Percentiles rank a stretch among this genome's conserved stretches.
Evolutionary conservation across 2,888 invertebrate genomes (phyloP).

Genomic region (Coelopa pilipes): DNA sequence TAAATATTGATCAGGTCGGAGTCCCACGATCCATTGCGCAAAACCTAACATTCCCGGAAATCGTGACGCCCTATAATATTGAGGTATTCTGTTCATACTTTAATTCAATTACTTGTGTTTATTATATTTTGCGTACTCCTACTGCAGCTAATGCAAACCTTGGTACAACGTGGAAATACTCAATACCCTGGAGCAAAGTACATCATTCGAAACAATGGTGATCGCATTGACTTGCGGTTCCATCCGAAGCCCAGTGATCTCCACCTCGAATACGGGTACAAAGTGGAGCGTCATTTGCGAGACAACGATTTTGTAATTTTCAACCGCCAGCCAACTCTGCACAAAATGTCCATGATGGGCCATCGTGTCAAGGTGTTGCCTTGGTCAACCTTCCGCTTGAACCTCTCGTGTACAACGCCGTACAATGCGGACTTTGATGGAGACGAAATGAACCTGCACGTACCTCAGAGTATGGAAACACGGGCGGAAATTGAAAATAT

Average conservation of each 20-base stretch:
- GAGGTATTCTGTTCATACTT: slow-evolving; percentile 59
- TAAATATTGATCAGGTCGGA: slow-evolving; percentile 72
- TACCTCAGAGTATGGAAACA: slow-evolving; percentile 74
- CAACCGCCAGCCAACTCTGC: slow-evolving; percentile 77
- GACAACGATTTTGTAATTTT: slow-evolving; percentile 76
- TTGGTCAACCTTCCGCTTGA: slow-evolving; percentile 77
- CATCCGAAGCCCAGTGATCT: slow-evolving; percentile 74
- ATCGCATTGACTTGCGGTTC: slow-evolving; percentile 74
- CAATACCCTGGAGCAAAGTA: slow-evolving; percentile 78
- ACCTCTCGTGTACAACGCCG: slow-evolving; percentile 74
- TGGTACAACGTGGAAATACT: slow-evolving; percentile 73
- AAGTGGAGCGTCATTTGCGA: slow-evolving; percentile 72
- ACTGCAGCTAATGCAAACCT: slow-evolving; percentile 67
- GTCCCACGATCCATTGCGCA: slow-evolving; percentile 75
- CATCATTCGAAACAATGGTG: slow-evolving; percentile 75
- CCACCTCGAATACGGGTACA: slow-evolving; percentile 70
- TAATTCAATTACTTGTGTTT: neutral
- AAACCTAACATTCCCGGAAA: slow-evolving; percentile 76
- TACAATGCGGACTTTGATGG: slow-evolving; percentile 80
- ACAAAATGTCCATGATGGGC: slow-evolving; percentile 81
- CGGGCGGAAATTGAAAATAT: slow-evolving; percentile 72
- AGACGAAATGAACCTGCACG: slow-evolving; percentile 78
- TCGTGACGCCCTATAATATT: slow-evolving; percentile 76
- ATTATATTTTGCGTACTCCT: neutral
- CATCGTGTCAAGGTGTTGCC: slow-evolving; percentile 72